Evolutionary conservation across 2,113 vertebrate genomes (phyloP), one percentile per base, ranked within the genome.

Genomic region (Esox niger): DNA sequence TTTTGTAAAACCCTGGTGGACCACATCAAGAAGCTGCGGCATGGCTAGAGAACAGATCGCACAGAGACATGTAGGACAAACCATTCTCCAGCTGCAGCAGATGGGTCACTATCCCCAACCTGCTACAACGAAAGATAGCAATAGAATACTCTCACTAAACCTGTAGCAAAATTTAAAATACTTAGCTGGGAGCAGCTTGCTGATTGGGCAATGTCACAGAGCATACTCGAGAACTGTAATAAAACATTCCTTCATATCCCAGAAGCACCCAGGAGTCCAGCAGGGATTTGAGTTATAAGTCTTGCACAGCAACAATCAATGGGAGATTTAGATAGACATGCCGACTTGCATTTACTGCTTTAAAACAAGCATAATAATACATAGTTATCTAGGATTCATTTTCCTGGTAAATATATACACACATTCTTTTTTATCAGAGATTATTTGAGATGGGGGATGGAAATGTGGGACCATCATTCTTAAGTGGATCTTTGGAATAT

Each of bases 241-340:
- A 79, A 89, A 86, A 85, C 84, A 86, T 89, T 86, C 84, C 68
- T 74, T 87, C 88, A 83, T 66, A 83, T 85, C 80, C 84, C 79
- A 31, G 71, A 80, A 79, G 82, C 84, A 80, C 77, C 75, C 71
- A 61, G 31, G 78, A 74, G 84, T 89, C 87, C 86, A 84, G 84
- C 85, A 82, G 85, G 78, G 84, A 85, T 89, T 84, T 88, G 85
- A 73, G 72, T 70, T 64, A 54, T 66, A 73, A 73, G 13, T 38
- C 35, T 15, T 38, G 35, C 35, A 38, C 35, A n/a, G n/a, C n/a
- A n/a, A n/a, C n/a, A n/a, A n/a, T n/a, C n/a, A n/a, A 38, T 13
- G 9, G 9, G 35, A 3, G 35, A 4, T 38, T 38, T 2, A 3
- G 2, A 38, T 38, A 38, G 10, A 38, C 35, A n/a, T n/a, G n/a